Base-by-base conservation (phyloP, 2,113 vertebrate species). In the Falco punctatus region DNA sequence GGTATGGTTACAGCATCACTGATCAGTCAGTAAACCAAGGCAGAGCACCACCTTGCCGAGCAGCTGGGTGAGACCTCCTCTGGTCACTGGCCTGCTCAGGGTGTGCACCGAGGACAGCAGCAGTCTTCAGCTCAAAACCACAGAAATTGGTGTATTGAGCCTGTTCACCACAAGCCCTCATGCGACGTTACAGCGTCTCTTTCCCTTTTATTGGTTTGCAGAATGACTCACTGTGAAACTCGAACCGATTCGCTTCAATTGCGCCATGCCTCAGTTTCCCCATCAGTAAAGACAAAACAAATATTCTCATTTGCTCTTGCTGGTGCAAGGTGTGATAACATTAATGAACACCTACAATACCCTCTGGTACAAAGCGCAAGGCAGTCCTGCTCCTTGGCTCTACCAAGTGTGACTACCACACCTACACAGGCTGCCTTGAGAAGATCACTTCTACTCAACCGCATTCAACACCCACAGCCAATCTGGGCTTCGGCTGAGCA, bases 251-350 rank as follows among this genome's bases (percentile, higher is more conserved):
- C 9, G 15, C 46, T 70, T 13, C 8, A 38, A n/a, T 17, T 51
- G 58, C 2, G 28, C 44, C 30, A 3, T n/a, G 61, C 94, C 95
- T 96, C 92, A 81, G 91, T 87, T 93, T 95, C 91, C 61, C 81
- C 44, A 52, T 32, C 44, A 32, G 22, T 9, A 57, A 85, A 64
- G 44, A 8, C 22, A 13, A 51, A 32, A 33, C 4, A 62, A 15
- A 11, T 7, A 24, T 27, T n/a, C 65, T n/a, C 20, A 3, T 8
- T 65, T 32, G 14, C 20, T 40, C 20, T 46, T 28, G 11, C 20
- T 24, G n/a, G 46, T 49, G 51, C 22, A 32, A 81, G 67, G 23
- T 71, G 90, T 19, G 75, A 9, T 70, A 67, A 33, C 30, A 24
- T 3, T 4, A 30, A 64, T 15, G 35, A 52, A 24, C 4, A 33